phyloP scores from a whole-genome alignment of 2,888 invertebrate species.

The Hartigia nigra region DNA sequence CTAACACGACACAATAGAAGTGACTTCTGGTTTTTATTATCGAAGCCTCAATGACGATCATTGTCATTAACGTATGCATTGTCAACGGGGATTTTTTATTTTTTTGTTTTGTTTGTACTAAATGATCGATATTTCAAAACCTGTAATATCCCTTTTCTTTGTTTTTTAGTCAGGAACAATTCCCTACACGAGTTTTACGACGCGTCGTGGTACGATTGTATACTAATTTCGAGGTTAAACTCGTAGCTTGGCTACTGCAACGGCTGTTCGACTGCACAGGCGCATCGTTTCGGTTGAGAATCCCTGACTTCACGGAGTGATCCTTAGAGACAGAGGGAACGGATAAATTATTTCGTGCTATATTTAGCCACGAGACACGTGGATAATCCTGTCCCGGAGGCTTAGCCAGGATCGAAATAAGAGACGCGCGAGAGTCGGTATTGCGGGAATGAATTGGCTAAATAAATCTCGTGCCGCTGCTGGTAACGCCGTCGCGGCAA shows the following conservation, averaged over 20 bases:
- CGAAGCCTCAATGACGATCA: neutral
- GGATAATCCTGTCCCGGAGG: conserved; percentile 1
- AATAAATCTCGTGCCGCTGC: conserved; percentile 23
- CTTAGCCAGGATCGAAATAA: neutral
- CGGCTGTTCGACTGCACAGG: neutral
- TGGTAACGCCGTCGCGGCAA: conserved; percentile 5
- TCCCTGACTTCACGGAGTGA: neutral
- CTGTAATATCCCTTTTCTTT: neutral
- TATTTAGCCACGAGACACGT: conserved; percentile 34
- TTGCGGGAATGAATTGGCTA: conserved; percentile 27
- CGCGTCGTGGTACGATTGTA: neutral
- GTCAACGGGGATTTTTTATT: neutral
- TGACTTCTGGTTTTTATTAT: neutral
- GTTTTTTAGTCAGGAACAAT: neutral
- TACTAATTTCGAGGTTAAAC: neutral
- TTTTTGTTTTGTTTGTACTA: neutral
- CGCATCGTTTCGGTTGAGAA: neutral
- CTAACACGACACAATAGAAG: neutral
- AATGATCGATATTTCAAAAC: neutral
- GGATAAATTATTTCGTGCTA: conserved; percentile 19
- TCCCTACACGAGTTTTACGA: neutral
- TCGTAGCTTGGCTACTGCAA: neutral
- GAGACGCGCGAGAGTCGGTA: neutral
- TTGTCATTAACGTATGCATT: neutral
- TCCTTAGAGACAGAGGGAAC: neutral